These are phyloP conservation scores for Coreius guichenoti DNA, from an alignment of 2,797 vertebrate genomes.

Conservation along the genomic window DNA sequence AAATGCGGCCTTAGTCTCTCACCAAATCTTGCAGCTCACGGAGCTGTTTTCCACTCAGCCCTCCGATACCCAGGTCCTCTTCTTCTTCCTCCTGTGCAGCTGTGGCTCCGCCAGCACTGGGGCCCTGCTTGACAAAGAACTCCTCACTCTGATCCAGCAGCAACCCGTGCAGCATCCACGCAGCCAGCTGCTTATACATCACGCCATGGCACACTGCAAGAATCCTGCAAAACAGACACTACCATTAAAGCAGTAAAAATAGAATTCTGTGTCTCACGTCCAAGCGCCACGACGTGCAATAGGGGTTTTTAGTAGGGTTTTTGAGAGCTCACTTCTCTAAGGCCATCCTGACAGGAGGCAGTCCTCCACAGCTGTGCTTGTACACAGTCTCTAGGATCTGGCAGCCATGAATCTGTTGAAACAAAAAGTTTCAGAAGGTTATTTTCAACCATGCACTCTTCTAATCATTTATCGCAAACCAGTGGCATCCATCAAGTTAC, in stretches of 20 bases:
- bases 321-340: conserved; percentile 88
- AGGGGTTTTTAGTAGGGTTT: neutral
- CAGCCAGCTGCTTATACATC: conserved; percentile 98
- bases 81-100: conserved; percentile 93
- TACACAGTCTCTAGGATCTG: conserved; percentile 96
- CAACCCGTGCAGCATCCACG: conserved; percentile 97
- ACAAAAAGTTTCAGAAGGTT: conserved; percentile 46
- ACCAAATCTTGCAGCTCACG: conserved; percentile 96
- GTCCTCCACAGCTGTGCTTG: conserved; percentile 94
- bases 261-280: neutral
- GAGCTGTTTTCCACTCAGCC: conserved; percentile 94
- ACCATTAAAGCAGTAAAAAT: conserved; percentile 11
- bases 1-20: conserved; percentile 60
- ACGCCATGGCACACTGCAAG: conserved; percentile 95
- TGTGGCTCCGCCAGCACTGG: conserved; percentile 85
- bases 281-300: neutral
- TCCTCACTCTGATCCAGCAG: conserved; percentile 96
- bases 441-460: conserved; percentile 7
- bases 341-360: conserved; percentile 94
- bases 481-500: neutral
- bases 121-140: conserved; percentile 95
- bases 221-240: conserved; percentile 78
- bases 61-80: conserved; percentile 94
- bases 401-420: conserved; percentile 92
- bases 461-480: neutral